Evolutionary conservation across 1,140 invertebrate genomes (phyloP), one percentile per base, ranked within the genome.

Genomic region (Oryctes rhinoceros): DNA sequence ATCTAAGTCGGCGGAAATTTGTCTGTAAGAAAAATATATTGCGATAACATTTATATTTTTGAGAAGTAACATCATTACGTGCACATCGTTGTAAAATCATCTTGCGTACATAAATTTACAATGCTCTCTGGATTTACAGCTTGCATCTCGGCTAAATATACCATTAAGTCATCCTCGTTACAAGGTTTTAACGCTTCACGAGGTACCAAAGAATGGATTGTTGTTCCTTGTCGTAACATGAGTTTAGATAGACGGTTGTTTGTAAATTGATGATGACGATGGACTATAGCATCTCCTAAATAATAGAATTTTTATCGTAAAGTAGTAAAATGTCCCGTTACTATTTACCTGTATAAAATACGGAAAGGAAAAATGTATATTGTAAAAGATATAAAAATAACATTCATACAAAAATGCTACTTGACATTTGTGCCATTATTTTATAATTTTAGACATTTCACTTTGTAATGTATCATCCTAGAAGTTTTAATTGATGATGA

Each of bases 121-220:
- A 84, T 87, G 76, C 83, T 86, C 80, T 87, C 86, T 9, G 86
- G 86, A 81, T 85, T 87, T 15, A 84, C 85, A 13, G 84, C 83
- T 83, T 87, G 84, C 49, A 85, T 79, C 77, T 86, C 81, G 5
- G 85, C 86, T 37, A 87, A 74, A 80, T 84, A 85, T 37, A 79
- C 71, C 81, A 87, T 83, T 44, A 87, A 67, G 65, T 81, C 78
- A 77, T 86, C 83, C 77, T 87, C 85, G 71, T 84, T 82, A 80
- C 86, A 87, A 65, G 71, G 75, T 13, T 78, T 49, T 75, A 79
- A n/a, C n/a, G 79, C 39, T 77, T 75, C 35, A 76, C 80, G 77
- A 47, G n/a, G 39, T 44, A 76, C 13, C 13, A 71, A 10, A 30
- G 65, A 71, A 35, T 71, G 65, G 7, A 13, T 35, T 35, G 65